Evolutionary conservation across 2,113 vertebrate genomes (phyloP), one percentile per base, ranked within the genome.

Genomic region (Calcarius ornatus): DNA sequence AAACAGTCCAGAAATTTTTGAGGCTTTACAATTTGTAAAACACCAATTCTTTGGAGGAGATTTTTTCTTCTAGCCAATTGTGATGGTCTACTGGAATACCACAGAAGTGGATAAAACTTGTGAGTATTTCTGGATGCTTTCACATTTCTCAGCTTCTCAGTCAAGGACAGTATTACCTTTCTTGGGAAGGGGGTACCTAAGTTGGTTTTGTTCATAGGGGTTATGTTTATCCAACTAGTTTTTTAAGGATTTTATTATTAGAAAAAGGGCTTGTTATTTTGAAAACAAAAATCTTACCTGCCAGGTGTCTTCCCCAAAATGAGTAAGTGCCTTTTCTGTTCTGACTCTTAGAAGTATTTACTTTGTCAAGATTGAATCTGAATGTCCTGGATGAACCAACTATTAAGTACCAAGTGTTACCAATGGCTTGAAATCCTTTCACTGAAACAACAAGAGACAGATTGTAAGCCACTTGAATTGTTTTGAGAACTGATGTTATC

Each of bases 261-360:
- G 93, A 88, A 93, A 96, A 97, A 96, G 96, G 94, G 95, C 96
- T 97, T 95, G 85, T 92, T 94, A 57, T 59, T 96, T 96, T 92
- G 82, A 94, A 93, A 95, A 86, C 47, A 88, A 92, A 95, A 92
- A 63, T 70, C 71, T 80, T 92, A 94, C 79, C 56, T 92, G 76
- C 85, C 82, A 96, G 92, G 93, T 95, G 95, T 95, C 93, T 96
- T 97, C 93, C 94, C 92, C 93, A 92, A 96, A 95, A 96, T 91
- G 68, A 97, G 92, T 97, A 97, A 95, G 93, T 96, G 95, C 95
- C 94, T 97, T 96, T 97, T 97, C 75, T 97, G 96, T 97, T 96
- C 87, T 88, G 90, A 94, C 71, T 96, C 92, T 94, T 96, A 81
- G 94, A 97, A 97, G 95, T 96, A 93, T 94, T 96, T 94, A 64